A percentile compares a stretch with the other conserved stretches of the same genome.
These are phyloP conservation scores for Leguminivora glycinivorella DNA, from an alignment of 1,140 invertebrate species.

Conservation along the genomic window DNA sequence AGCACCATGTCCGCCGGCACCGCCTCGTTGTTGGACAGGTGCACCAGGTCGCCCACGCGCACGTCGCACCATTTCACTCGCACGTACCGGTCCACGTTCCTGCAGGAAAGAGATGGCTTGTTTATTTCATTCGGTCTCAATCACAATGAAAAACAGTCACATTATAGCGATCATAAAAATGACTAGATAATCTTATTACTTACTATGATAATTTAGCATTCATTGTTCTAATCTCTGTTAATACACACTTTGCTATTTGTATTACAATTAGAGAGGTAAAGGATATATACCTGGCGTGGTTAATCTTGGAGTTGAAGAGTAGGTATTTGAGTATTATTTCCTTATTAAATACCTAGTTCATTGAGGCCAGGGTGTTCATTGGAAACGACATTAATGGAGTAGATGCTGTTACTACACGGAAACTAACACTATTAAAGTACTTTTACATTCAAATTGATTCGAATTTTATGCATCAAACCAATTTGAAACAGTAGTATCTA, in stretches of 20 bases:
- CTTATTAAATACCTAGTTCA: not conserved
- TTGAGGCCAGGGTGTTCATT: not conserved
- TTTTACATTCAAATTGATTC: too few species aligned
- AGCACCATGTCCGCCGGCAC: constrained; percentile 97
- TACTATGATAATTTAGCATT: not conserved
- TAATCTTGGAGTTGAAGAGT: not conserved
- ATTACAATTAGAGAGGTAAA: not conserved
- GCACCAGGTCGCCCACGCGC: constrained; percentile 96
- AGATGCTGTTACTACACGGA: not conserved
- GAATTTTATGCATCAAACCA: too few species aligned
- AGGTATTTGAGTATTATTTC: not conserved
- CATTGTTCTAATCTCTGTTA: too few species aligned
- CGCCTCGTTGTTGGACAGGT: constrained; percentile 97
- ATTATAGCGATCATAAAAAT: not conserved
- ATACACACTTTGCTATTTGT: not conserved
- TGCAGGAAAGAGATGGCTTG: constrained; percentile 69
- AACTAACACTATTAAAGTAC: not conserved
- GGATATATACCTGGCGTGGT: not conserved
- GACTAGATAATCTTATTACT: not conserved
- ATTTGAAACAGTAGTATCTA: too few species aligned
- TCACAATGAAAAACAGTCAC: not conserved
- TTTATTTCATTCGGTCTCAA: not conserved
- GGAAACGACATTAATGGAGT: not conserved
- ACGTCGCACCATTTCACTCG: constrained; percentile 94
- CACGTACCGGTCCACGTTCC: constrained; percentile 90